Base-by-base conservation (phyloP, 1,140 invertebrate species). In the Penaeus chinensis region DNA sequence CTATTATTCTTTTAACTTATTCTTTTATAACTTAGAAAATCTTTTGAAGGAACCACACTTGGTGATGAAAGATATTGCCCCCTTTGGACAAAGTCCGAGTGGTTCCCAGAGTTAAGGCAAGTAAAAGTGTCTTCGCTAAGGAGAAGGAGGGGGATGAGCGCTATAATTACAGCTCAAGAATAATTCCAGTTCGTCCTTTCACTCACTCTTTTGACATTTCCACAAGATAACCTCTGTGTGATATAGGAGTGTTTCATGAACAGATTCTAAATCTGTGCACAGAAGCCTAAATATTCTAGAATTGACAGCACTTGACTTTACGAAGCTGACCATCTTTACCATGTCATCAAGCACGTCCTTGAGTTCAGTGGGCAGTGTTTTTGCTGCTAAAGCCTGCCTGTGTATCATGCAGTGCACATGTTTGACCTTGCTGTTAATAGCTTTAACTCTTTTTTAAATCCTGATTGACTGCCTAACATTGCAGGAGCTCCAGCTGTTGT, bases 391-490 rank as follows among this genome's bases (percentile, higher is more conserved):
- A 66, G 65, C 65, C 18, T 66, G 65, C 65, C 76, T 78, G 76
- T 78, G 76, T 78, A 78, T 78, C 47, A 78, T 78, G 76, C 76
- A 78, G 37, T 78, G 7, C 63, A 66, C 27, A 78, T 78, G 76
- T 78, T 78, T 78, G n/a, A 71, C 65, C 22, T 71, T 32, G 63
- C 22, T 74, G 27, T 42, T 78, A 78, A 78, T 54, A 37, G 76
- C n/a, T 78, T 54, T 78, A 78, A 78, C 37, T 32, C 76, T 32
- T 7, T 22, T 10, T 10, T 54, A 22, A 78, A 54, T 27, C 37
- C 19, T 19, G n/a, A 19, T 27, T 37, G 4, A 66, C 18, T 66
- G 65, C 65, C 18, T 66, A 66, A 7, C 65, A 66, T 82, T 8
- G 79, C 79, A 54, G 79, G 47, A 54, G 79, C 79, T 62, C 60